Evolutionary conservation across 1,140 invertebrate species (phyloP), one percentile per base, ranked within the genome.

Genomic region (Notospermus geniculatus): DNA sequence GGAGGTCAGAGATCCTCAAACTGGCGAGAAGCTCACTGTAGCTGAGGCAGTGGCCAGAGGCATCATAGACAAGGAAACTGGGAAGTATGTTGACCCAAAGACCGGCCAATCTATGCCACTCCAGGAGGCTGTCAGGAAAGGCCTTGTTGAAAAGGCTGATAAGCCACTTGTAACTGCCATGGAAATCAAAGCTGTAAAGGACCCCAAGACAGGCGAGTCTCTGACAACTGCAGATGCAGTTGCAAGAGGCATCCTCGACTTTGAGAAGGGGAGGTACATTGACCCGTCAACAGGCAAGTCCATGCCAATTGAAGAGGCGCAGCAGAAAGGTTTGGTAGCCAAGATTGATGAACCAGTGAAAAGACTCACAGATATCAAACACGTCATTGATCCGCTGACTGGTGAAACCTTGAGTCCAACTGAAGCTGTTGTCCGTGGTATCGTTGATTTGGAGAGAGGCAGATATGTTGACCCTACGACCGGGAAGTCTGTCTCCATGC

Each of bases 151-250:
- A 87, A 93, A 58, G 83, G 85, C 68, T 88, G 92, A 76, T 91
- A 93, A 45, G 84, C 87, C 66, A 84, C 87, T 67, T 83, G 15
- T 15, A 4, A 36, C 32, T 36, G 32, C 32, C 32, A 36, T 36
- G 32, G 60, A 86, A 88, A 65, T 84, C 90, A 36, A 91, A 68
- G 85, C 86, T 56, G 89, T 97, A 52, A 79, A 87, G n/a, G 92
- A 96, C 83, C 88, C 91, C 19, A 84, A 89, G 71, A 88, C 87
- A 50, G 91, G 91, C 2, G 84, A 90, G 60, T 83, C 87, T 64
- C 70, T 94, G 11, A 92, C 90, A 5, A 80, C 95, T 22, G 86
- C 87, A 50, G 89, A 94, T 79, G 89, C 91, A 9, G 88, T 94
- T 52, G 85, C 86, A 57, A 82, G 84, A 67, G 90, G 88, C 22